Percentiles rank a stretch among this genome's conserved stretches.
These are phyloP conservation scores for Eutrigla gurnardus DNA, from an alignment of 2,797 vertebrate species.

Conservation along the genomic window DNA sequence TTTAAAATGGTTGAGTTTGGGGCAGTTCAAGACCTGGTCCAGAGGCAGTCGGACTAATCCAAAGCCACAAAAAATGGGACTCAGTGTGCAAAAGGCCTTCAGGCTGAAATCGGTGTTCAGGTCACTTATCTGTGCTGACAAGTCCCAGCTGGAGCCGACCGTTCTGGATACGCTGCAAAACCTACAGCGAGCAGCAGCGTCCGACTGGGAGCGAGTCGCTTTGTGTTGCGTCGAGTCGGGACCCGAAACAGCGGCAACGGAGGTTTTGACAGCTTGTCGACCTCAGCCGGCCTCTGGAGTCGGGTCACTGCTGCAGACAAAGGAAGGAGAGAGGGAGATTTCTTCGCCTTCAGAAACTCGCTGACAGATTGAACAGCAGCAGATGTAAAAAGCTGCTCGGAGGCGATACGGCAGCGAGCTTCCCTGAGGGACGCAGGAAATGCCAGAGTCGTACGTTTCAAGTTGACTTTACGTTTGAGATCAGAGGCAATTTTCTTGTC, in stretches of 20 bases:
- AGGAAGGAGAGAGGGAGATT: slow-evolving; percentile 3
- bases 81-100: neutral
- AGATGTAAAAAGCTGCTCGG: slow-evolving; percentile 29
- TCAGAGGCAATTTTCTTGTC: slow-evolving; percentile 35
- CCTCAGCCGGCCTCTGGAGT: slow-evolving; percentile 1
- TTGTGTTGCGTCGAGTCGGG: slow-evolving; percentile 7
- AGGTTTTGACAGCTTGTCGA: slow-evolving; percentile 7
- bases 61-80: too few species aligned
- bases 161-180: neutral
- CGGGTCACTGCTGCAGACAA: slow-evolving; percentile 9
- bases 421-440: slow-evolving; percentile 38
- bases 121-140: neutral
- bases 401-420: slow-evolving; percentile 25
- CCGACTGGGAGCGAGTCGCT: too few species aligned
- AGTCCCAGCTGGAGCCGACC: neutral
- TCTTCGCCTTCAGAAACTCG: slow-evolving; percentile 15
- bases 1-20: neutral
- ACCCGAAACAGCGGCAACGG: slow-evolving; percentile 19
- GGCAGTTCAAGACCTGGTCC: neutral
- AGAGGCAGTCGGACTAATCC: too few species aligned
- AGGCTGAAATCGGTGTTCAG: neutral
- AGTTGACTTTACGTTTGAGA: slow-evolving; percentile 29
- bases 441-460: slow-evolving; percentile 41
- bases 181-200: neutral
- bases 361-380: slow-evolving; percentile 47